Evolutionary conservation across 53 echinoderm and acorn worm genomes (phyloP).

Genomic region (Hippasteria phrygiana): DNA sequence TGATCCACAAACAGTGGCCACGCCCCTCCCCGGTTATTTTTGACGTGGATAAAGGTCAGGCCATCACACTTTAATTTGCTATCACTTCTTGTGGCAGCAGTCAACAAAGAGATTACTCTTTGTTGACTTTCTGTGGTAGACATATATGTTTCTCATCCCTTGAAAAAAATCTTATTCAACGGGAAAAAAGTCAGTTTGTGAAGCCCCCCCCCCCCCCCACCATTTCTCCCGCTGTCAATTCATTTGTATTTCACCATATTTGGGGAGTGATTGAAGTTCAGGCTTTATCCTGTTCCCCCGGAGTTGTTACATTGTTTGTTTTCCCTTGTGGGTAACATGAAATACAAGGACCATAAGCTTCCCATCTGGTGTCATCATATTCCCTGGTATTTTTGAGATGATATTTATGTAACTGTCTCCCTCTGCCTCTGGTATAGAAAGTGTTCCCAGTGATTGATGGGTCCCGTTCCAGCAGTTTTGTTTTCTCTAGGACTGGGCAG

Average conservation of each 20-base stretch:
- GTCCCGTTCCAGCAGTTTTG: not conserved
- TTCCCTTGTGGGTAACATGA: slow-evolving; percentile 32
- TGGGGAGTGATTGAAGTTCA: slow-evolving; percentile 26
- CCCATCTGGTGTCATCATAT: slow-evolving; percentile 43
- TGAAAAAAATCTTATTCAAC: not conserved
- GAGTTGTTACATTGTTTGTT: slow-evolving; percentile 56
- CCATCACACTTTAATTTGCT: too few relatives aligned
- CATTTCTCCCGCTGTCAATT: not conserved
- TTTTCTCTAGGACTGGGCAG: not conserved
- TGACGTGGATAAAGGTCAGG: too few relatives aligned
- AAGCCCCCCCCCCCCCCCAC: too few relatives aligned
- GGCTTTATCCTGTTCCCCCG: not conserved
- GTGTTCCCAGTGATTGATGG: slow-evolving; percentile 42
- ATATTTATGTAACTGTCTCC: slow-evolving; percentile 45
- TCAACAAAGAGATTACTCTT: not conserved
- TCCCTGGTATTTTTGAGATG: slow-evolving; percentile 30
- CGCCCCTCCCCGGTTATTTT: too few relatives aligned
- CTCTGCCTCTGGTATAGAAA: slow-evolving; percentile 33
- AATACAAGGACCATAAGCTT: slow-evolving; percentile 2
- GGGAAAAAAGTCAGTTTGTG: too few relatives aligned
- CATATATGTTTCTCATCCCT: slow-evolving; percentile 1
- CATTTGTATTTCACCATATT: slow-evolving; percentile 28
- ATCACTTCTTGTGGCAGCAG: too few relatives aligned
- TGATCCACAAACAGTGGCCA: too few relatives aligned
- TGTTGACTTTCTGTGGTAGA: not conserved